Conservation (phyloP, 2,888 invertebrate genomes). For the Nasonovia ribisnigri region DNA sequence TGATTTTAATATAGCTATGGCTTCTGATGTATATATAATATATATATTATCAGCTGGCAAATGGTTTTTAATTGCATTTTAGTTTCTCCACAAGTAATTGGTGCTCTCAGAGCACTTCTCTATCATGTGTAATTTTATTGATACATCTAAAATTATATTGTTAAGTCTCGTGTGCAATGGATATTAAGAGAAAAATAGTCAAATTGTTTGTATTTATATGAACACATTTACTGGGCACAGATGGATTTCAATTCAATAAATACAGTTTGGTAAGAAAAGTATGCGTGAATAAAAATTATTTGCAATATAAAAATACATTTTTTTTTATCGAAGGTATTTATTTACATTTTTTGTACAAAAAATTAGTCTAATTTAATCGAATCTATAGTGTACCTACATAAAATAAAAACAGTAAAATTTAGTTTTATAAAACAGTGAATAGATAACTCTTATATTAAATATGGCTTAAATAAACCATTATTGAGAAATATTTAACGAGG, state of each 20-base stretch:
- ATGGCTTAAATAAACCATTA: not conserved
- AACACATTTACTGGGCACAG: not conserved
- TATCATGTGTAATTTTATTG: not conserved
- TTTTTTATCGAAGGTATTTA: not conserved
- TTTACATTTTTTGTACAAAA: not conserved
- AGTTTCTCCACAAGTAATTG: not conserved
- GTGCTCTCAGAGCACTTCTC: not conserved
- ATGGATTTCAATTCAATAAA: not conserved
- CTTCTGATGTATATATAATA: not conserved
- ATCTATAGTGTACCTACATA: not conserved
- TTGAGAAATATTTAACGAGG: not conserved
- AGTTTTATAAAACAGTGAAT: not conserved
- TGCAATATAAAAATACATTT: not conserved
- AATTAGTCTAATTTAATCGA: not conserved
- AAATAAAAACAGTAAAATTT: not conserved
- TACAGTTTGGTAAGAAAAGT: not conserved
- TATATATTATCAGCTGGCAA: not conserved
- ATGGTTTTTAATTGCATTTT: slow-evolving; percentile 7
- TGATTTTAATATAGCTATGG: not conserved
- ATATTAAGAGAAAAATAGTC: not conserved
- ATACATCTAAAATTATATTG: not conserved
- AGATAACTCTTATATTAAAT: not conserved
- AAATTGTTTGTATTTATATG: not conserved
- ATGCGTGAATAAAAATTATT: not conserved
- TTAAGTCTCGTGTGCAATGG: not conserved